Evolutionary conservation across 2,113 vertebrate genomes (phyloP).

Genomic region (Theropithecus gelada): DNA sequence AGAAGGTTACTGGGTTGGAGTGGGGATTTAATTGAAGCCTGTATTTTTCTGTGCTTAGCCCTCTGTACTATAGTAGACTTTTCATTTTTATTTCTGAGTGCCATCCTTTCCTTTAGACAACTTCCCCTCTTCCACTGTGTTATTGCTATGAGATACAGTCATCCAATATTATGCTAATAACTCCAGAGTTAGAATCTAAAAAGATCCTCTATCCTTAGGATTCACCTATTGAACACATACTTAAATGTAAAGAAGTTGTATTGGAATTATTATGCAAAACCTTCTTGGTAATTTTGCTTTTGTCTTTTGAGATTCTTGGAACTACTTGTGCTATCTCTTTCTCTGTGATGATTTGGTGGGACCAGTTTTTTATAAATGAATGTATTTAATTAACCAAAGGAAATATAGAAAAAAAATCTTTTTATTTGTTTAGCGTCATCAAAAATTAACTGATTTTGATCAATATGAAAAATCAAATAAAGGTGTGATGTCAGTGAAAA

Average conservation of each 20-base stretch:
- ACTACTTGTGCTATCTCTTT: background rate
- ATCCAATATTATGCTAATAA: background rate
- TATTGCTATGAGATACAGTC: background rate
- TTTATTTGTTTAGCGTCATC: background rate
- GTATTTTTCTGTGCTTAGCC: rapidly evolving
- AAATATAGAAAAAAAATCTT: background rate
- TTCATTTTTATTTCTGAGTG: background rate
- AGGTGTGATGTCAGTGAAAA: background rate
- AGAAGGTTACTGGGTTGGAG: background rate
- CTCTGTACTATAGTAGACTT: background rate
- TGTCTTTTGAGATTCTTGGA: background rate
- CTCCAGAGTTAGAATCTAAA: background rate
- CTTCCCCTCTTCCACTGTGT: background rate
- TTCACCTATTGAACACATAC: background rate
- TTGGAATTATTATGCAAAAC: background rate
- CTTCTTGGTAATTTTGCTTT: background rate
- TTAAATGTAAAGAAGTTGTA: background rate
- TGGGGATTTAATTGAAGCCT: background rate
- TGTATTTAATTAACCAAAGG: background rate
- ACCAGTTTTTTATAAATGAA: background rate
- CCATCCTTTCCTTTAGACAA: background rate
- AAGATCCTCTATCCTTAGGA: background rate
- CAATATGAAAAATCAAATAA: background rate
- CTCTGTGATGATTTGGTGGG: background rate
- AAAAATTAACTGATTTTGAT: background rate